A percentile compares a stretch with the other conserved stretches of the same genome.
phyloP scores from a whole-genome alignment of 2,797 vertebrate species.

The Remorina albescens region DNA sequence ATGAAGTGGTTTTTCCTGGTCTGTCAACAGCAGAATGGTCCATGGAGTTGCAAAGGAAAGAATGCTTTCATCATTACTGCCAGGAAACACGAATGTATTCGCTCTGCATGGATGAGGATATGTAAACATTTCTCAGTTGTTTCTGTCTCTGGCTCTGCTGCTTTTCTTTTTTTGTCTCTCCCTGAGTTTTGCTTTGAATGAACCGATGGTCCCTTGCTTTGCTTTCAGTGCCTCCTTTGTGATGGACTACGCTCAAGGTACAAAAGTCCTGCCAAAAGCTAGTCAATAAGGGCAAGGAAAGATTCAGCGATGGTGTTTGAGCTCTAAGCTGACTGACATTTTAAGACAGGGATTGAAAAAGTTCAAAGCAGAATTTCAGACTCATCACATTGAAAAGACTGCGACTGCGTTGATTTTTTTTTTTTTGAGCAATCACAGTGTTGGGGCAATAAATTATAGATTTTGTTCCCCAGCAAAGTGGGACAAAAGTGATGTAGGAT shows the following conservation, averaged over 20 bases:
- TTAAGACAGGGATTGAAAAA: conserved; percentile 15
- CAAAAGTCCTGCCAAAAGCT: conserved; percentile 25
- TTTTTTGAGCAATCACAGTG: neutral
- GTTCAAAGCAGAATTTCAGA: conserved; percentile 23
- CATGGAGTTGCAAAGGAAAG: conserved; percentile 50
- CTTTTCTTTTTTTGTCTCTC: neutral
- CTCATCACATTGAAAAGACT: conserved; percentile 25
- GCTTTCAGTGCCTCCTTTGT: conserved; percentile 25
- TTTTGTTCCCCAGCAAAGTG: conserved; percentile 19
- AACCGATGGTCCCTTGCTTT: neutral
- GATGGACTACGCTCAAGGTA: conserved; percentile 20
- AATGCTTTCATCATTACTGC: conserved; percentile 62
- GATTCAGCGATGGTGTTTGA: conserved; percentile 10
- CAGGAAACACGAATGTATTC: conserved; percentile 44
- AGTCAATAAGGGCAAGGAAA: conserved; percentile 26
- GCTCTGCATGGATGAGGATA: conserved; percentile 63
- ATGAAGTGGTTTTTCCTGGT: conserved; percentile 48
- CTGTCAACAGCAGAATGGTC: conserved; percentile 51
- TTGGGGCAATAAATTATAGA: conserved; percentile 15
- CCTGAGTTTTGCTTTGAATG: conserved; percentile 9
- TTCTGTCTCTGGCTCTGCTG: conserved; percentile 26
- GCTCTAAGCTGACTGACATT: conserved; percentile 41
- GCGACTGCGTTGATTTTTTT: conserved; percentile 19
- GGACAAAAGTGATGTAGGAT: conserved; percentile 45
- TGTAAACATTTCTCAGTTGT: conserved; percentile 48